Base-by-base conservation (phyloP, 2,797 vertebrate genomes). In the Perodicticus potto region DNA sequence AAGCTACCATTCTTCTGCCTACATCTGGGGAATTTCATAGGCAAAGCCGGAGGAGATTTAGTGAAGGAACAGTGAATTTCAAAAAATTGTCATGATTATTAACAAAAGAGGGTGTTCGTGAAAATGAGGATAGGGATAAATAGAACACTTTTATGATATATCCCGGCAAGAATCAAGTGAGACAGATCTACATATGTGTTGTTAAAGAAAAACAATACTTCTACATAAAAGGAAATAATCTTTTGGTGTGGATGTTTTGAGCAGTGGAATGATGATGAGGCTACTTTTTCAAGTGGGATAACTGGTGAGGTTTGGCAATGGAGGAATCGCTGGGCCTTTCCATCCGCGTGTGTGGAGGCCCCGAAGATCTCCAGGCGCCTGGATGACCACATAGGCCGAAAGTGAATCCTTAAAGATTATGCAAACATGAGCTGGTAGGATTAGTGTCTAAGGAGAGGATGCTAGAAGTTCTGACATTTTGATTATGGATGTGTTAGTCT, bases 51-150 rank as follows among this genome's bases (percentile, higher is more conserved):
- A 27, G 90, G 27, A 82, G 45, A 87, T 78, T 83, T 83, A 85
- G 37, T 90, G 63, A 91, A 76, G 43, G 37, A 72, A 92, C 10
- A 95, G 5, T 40, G 65, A 37, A 80, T 89, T 86, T 94, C 45
- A 65, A 37, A 81, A 89, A 59, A 67, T 65, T 29, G 29, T 76
- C 37, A 70, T 82, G n/a, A 86, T 88, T 55, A 23, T 70, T 80
- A 53, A 77, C 40, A 61, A 86, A 70, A 63, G 23, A 81, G 32
- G 45, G 16, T n/a, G 6, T 25, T 23, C 3, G 0, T 49, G 65
- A 69, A 77, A 27, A 34, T 53, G 37, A 72, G 45, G 27, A 8
- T 76, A 49, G 16, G 37, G 45, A 23, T 32, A 13, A 27, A 53
- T 69, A 55, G 43, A 63, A 77, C 5, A 8, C 9, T 29, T 90